These are phyloP conservation scores for Cynocephalus volans DNA, from an alignment of 2,113 vertebrate species.

Conservation along the genomic window DNA sequence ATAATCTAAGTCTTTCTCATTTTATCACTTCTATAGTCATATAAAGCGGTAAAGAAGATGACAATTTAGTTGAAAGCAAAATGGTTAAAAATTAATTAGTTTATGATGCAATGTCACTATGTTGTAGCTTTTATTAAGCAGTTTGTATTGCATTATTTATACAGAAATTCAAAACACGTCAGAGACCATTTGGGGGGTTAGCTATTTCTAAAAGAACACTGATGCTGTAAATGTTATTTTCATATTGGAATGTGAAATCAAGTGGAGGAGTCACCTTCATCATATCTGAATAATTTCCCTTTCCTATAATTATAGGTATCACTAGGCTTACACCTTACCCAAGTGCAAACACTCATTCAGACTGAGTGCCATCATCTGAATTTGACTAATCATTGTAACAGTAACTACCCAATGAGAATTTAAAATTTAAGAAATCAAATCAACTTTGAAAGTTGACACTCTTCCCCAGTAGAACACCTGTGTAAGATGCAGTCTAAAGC, in stretches of 20 bases:
- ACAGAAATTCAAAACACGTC: slow-evolving; percentile 48
- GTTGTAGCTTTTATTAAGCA: slow-evolving; percentile 21
- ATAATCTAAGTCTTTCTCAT: not conserved
- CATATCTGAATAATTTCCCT: not conserved
- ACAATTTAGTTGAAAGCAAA: slow-evolving; percentile 49
- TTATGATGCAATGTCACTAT: not conserved
- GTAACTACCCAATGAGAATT: not conserved
- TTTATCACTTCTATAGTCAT: slow-evolving; percentile 25
- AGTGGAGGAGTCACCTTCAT: not conserved
- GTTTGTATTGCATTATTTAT: slow-evolving; percentile 5
- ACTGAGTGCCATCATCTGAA: not conserved
- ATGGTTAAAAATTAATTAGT: slow-evolving; percentile 43
- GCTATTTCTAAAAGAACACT: slow-evolving; percentile 30
- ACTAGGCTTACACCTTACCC: not conserved
- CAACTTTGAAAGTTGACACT: slow-evolving; percentile 17
- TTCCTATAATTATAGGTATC: not conserved
- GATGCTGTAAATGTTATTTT: slow-evolving; percentile 12
- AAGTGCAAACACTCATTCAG: not conserved
- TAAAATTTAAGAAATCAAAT: slow-evolving; percentile 56
- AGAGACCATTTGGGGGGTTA: not conserved
- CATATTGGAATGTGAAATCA: not conserved
- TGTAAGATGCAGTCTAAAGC: not conserved
- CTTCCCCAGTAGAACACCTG: not conserved
- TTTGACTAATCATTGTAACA: slow-evolving; percentile 1
- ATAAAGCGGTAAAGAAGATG: slow-evolving; percentile 6